Conservation (phyloP, 2,797 vertebrate species). For the Helicolenus hilgendorfi region DNA sequence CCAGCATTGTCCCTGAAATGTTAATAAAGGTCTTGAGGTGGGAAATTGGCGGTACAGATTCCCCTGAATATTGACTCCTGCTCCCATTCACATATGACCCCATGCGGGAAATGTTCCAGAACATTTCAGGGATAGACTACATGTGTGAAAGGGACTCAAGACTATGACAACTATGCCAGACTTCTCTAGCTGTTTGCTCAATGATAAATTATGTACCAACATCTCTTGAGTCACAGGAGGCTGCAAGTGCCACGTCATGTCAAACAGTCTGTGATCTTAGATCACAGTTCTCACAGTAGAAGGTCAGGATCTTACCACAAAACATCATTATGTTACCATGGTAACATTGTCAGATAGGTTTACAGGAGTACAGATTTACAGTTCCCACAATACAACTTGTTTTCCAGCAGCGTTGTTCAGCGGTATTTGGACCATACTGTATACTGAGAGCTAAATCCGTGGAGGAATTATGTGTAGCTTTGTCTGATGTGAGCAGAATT, state of each 20-base stretch:
- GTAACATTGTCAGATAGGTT: background rate
- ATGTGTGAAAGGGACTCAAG: background rate
- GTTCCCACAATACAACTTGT: background rate
- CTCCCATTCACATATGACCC: background rate
- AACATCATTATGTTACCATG: conserved; percentile 1
- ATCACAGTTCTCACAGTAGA: conserved; percentile 63
- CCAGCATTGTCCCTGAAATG: background rate
- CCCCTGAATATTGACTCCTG: background rate
- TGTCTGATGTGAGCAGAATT: background rate
- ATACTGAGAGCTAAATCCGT: background rate
- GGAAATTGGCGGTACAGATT: background rate
- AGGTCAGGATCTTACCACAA: conserved; percentile 54
- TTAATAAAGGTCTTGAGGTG: background rate
- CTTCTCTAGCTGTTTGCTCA: background rate
- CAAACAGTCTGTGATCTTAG: conserved; percentile 50
- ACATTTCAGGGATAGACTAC: background rate
- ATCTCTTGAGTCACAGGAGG: conserved; percentile 48
- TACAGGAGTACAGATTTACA: background rate
- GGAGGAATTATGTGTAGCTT: background rate
- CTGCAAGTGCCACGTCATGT: conserved; percentile 73
- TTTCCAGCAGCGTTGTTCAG: background rate
- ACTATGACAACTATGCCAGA: background rate
- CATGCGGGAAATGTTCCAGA: background rate
- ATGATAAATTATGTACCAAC: background rate
- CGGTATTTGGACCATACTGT: background rate